A percentile compares a stretch with the other conserved stretches of the same genome.
Evolutionary conservation across 1,140 invertebrate genomes (phyloP).

Genomic region (Helicoverpa armigera): DNA sequence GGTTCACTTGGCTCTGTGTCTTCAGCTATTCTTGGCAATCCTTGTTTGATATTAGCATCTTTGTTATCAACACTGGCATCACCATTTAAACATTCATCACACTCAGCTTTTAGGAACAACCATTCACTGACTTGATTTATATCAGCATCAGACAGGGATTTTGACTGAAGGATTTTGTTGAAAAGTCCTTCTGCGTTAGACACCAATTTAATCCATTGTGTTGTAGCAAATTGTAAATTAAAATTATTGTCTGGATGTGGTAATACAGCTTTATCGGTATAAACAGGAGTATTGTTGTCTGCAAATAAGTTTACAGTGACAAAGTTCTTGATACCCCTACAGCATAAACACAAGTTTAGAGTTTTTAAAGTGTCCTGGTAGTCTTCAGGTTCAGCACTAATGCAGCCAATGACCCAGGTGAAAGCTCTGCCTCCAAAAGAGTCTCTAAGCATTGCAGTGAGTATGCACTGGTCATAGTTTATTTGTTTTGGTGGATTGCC

Average conservation of each 20-base stretch:
- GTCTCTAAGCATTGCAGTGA: slow-evolving; percentile 89
- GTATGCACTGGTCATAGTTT: slow-evolving; percentile 89
- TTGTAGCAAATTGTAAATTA: slow-evolving; percentile 92
- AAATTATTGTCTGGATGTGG: slow-evolving; percentile 85
- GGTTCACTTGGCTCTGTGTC: slow-evolving; percentile 86
- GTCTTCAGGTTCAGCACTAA: slow-evolving; percentile 88
- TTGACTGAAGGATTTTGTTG: slow-evolving; percentile 89
- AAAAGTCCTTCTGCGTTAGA: slow-evolving; percentile 94
- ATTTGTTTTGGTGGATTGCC: slow-evolving; percentile 86
- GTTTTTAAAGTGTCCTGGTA: slow-evolving; percentile 89
- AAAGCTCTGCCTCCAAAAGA: slow-evolving; percentile 90
- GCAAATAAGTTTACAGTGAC: slow-evolving; percentile 90
- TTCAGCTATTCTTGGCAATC: slow-evolving; percentile 84
- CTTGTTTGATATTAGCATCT: slow-evolving; percentile 82
- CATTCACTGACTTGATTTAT: slow-evolving; percentile 94
- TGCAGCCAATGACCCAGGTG: slow-evolving; percentile 89
- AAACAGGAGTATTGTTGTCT: slow-evolving; percentile 88
- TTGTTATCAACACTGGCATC: slow-evolving; percentile 87
- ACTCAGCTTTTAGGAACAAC: slow-evolving; percentile 94
- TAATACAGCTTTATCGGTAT: slow-evolving; percentile 81
- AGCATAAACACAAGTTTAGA: slow-evolving; percentile 88
- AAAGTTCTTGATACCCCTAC: slow-evolving; percentile 89
- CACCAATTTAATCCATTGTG: slow-evolving; percentile 93
- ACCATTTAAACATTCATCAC: slow-evolving; percentile 92
- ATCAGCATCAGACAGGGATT: slow-evolving; percentile 89